Evolutionary conservation across 1,140 invertebrate species (phyloP), one percentile per base, ranked within the genome.

Genomic region (Monomorium pharaonis): DNA sequence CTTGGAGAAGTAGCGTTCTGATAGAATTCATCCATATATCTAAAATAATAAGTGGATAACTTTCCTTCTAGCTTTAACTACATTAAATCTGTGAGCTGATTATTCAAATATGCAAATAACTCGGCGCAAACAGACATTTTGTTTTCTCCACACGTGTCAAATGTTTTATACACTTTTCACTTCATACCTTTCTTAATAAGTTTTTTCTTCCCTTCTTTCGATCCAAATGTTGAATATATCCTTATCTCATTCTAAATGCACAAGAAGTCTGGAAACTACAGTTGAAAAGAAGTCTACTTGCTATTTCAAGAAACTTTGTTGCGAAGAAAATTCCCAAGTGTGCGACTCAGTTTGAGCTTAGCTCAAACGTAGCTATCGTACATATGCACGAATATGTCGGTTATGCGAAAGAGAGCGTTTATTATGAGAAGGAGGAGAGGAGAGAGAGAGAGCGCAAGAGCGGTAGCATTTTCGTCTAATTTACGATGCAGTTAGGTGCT

Each of bases 391-490:
- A 54, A 72, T 74, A 54, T 33, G 60, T 69, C 69, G 27, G 24
- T 30, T 72, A n/a, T 2, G 24, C 6, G 30, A 27, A 69, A 49
- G 30, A 63, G 18, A 10, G 33, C 4, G 44, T 78, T 49, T 21
- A 7, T 30, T 18, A 4, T 14, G 16, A 27, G 16, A 49, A n/a
- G 27, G 18, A 77, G 21, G 24, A 33, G 60, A 33, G 30, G 27
- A 12, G 62, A 4, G 62, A 30, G 58, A 37, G 60, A 33, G 27
- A n/a, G 60, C 10, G 30, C n/a, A 33, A 62, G 21, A 44, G 24
- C 14, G 33, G 4, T n/a, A 44, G 14, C 65, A 63, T 72, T 87
- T 78, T 85, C 65, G 65, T 56, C 37, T 60, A 80, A 88, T 88
- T 86, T 75, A 75, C 75, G 60, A 75, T 80, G 84, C 24, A 69